Evolutionary conservation across 2,888 invertebrate genomes (phyloP).

Genomic region (Monoplex corrugatus): DNA sequence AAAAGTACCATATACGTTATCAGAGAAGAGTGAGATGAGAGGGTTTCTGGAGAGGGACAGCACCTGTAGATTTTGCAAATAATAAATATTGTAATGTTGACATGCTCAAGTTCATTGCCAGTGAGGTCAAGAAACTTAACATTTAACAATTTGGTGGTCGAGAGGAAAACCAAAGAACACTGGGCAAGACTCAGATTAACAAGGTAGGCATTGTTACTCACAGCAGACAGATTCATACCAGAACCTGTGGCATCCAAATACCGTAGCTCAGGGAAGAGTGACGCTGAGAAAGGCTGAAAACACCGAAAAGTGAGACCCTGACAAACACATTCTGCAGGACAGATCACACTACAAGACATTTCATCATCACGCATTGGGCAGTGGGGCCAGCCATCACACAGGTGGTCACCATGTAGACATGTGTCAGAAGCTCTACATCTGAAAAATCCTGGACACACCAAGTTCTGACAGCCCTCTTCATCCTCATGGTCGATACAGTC

Average conservation of each 20-base stretch:
- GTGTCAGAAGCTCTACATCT: background rate
- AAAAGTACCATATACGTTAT: too few species aligned
- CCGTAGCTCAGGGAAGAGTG: background rate
- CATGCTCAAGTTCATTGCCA: background rate
- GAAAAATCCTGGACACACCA: too few species aligned
- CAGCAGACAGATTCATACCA: background rate
- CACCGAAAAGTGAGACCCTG: background rate
- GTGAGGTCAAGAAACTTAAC: slow-evolving; percentile 8
- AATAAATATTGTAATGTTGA: background rate
- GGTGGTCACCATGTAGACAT: slow-evolving; percentile 23
- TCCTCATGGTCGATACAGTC: background rate
- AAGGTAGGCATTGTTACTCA: background rate
- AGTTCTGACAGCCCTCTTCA: too few species aligned
- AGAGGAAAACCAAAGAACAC: background rate
- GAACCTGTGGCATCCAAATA: slow-evolving; percentile 34
- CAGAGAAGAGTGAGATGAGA: background rate
- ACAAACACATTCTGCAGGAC: slow-evolving; percentile 7
- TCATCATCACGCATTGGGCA: slow-evolving; percentile 33
- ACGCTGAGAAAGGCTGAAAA: background rate
- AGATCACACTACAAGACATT: background rate
- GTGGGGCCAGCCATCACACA: slow-evolving; percentile 35
- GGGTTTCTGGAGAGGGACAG: slow-evolving; percentile 24
- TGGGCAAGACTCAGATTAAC: background rate
- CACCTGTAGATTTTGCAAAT: background rate
- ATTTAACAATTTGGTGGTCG: background rate